These are phyloP conservation scores for Halictus ligatus DNA, from an alignment of 2,888 invertebrate species.

Conservation along the genomic window DNA sequence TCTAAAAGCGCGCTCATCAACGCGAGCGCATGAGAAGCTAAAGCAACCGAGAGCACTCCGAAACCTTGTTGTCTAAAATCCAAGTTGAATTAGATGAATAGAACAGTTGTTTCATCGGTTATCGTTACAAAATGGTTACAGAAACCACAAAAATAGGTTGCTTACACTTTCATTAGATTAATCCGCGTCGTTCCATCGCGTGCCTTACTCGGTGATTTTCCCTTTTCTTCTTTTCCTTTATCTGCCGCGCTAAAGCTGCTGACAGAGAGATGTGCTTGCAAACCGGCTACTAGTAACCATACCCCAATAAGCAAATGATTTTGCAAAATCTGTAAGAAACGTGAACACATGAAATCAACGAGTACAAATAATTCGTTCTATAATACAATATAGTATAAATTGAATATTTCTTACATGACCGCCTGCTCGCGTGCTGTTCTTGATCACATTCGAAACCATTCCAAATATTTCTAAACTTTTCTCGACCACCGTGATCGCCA, in stretches of 20 bases:
- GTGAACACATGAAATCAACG: neutral
- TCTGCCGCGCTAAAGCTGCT: constrained; percentile 85
- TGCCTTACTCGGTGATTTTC: constrained; percentile 87
- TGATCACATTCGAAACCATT: constrained; percentile 92
- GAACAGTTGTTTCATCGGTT: neutral
- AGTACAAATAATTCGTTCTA: neutral
- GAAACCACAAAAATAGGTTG: neutral
- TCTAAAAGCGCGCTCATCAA: constrained; percentile 90
- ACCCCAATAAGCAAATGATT: constrained; percentile 95
- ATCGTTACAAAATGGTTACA: neutral
- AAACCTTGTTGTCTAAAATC: constrained; percentile 91
- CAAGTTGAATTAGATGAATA: neutral
- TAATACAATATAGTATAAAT: neutral
- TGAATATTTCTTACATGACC: constrained; percentile 89
- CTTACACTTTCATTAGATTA: constrained; percentile 89
- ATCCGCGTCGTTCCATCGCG: constrained; percentile 87
- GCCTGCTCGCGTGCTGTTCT: constrained; percentile 93
- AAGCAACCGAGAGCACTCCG: constrained; percentile 94
- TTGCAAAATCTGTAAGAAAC: constrained; percentile 89
- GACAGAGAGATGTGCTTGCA: constrained; percentile 92
- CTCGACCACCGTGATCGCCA: constrained; percentile 93
- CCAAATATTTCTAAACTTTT: constrained; percentile 95
- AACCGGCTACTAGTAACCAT: constrained; percentile 94
- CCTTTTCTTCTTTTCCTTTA: constrained; percentile 86
- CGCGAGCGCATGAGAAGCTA: constrained; percentile 93